A percentile compares a stretch with the other conserved stretches of the same genome.
phyloP scores from a whole-genome alignment of 2,113 vertebrate species.

The Gopherus evgoodei region DNA sequence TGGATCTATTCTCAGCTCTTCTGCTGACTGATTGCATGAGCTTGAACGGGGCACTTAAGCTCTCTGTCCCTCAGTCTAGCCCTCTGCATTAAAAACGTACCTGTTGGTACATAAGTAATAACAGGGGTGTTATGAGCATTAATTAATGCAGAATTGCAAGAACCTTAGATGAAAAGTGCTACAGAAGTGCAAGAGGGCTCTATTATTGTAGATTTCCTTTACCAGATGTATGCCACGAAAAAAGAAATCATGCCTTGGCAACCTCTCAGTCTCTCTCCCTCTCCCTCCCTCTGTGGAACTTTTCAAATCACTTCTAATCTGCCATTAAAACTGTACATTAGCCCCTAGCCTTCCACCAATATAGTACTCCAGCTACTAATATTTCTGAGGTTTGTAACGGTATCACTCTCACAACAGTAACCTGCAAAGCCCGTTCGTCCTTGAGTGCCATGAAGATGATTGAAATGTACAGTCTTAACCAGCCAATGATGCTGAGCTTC shows the following conservation, averaged over 20 bases:
- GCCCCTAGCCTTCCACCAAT: not conserved
- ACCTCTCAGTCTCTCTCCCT: not conserved
- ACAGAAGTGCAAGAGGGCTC: not conserved
- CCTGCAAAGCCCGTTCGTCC: not conserved
- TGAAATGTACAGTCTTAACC: not conserved
- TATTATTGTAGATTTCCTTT: not conserved
- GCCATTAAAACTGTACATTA: not conserved
- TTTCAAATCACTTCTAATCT: not conserved
- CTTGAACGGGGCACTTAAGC: not conserved
- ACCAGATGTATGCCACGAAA: not conserved
- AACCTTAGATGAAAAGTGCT: not conserved
- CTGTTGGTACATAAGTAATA: not conserved
- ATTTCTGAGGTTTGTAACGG: not conserved
- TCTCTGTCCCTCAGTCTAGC: not conserved
- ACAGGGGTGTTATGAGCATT: not conserved
- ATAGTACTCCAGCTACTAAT: not conserved
- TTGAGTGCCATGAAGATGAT: not conserved
- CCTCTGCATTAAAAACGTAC: not conserved
- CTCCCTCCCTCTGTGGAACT: not conserved
- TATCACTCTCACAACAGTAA: not conserved
- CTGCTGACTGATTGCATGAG: not conserved
- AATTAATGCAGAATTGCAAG: not conserved
- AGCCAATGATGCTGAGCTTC: not conserved
- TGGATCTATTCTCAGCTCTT: not conserved
- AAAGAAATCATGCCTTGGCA: not conserved